Base-by-base conservation (phyloP, 2,113 vertebrate genomes). In the Pipa parva region DNA sequence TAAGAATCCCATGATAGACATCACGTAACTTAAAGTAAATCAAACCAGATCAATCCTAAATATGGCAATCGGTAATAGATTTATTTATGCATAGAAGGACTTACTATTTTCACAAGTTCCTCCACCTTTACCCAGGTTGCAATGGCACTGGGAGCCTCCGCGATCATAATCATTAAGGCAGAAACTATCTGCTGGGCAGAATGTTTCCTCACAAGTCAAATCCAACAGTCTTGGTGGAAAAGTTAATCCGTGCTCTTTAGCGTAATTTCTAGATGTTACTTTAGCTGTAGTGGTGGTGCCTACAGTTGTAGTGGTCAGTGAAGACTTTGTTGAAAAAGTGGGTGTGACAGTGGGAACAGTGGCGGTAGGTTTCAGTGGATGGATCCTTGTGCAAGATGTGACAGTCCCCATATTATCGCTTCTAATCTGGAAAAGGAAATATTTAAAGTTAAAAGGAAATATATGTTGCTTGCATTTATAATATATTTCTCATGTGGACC, bases 171-270 rank as follows among this genome's bases (percentile, higher is more conserved):
- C 91, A 0, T 89, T 90, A 74, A 89, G 84, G 46, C 97, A 99
- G 67, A 97, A 97, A 82, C 95, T 98, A 78, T 96, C 89, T 0
- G 85, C 74, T 0, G 93, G 90, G 59, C 97, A 99, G 56, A 91
- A 76, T 0, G 85, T 88, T 37, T 95, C 91, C 1, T 97, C 94
- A 0, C 97, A 99, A 65, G 84, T 78, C 69, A 79, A 74, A 15
- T 93, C 88, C 0, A 87, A 90, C 37, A 92, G 74, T 1, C 88
- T 84, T 0, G 78, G 73, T 0, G 82, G 50, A 1, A 80, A 81
- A 21, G 15, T 8, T 58, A 77, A 54, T 0, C 60, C 71, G 67
- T 2, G 76, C 28, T 73, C 78, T 1, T n/a, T 70, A 36, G 63
- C 48, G 52, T 56, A 55, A 1, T 26, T 3, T 0, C 66, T 62